Conservation (phyloP, 2,113 vertebrate genomes). For the Myrmecobius fasciatus region DNA sequence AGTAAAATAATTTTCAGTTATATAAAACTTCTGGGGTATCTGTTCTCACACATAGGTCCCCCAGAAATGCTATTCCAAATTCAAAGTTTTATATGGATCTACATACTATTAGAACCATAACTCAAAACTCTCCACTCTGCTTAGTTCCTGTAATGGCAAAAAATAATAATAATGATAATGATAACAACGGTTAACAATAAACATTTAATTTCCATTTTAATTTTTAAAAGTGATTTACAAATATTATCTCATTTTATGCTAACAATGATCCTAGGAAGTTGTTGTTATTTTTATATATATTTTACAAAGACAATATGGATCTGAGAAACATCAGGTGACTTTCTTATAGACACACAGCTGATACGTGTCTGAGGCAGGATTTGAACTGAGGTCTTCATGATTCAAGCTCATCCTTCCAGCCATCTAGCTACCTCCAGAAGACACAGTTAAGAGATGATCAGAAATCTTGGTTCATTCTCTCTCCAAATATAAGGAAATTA, state of each 20-base stretch:
- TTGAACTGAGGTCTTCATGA: neutral
- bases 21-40: neutral
- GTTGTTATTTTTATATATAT: neutral
- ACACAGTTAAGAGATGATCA: neutral
- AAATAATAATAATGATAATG: neutral
- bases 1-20: neutral
- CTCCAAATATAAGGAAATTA: neutral
- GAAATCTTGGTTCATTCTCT: neutral
- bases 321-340: neutral
- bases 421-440: neutral
- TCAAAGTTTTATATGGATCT: neutral
- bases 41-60: neutral
- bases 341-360: neutral
- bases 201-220: neutral
- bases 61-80: neutral
- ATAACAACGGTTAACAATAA: neutral
- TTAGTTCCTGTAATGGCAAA: neutral
- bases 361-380: neutral
- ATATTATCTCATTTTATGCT: neutral
- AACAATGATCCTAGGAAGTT: neutral
- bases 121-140: neutral
- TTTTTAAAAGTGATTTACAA: neutral
- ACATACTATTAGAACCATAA: neutral
- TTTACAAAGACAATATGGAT: neutral
- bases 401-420: neutral